Conservation (phyloP, 2,113 vertebrate species). For the Tichodroma muraria region DNA sequence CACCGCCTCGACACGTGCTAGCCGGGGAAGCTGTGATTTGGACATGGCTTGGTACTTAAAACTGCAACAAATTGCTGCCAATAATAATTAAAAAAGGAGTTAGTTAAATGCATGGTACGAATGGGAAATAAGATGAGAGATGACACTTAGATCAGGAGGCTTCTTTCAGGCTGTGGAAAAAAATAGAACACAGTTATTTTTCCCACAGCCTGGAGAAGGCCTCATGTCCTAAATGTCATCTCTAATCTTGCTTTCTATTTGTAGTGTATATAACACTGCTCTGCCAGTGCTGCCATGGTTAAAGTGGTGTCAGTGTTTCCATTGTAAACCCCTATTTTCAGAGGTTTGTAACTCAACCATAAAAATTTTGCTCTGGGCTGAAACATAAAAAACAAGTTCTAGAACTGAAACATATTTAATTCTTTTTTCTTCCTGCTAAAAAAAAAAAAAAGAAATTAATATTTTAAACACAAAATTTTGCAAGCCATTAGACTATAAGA, state of each 20-base stretch:
- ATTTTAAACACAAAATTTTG: not conserved
- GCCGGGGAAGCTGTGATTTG: not conserved
- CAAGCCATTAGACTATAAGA: not conserved
- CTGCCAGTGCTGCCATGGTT: not conserved
- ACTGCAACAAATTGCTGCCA: not conserved
- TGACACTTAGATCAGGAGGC: constrained; percentile 7
- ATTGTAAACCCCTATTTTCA: constrained; percentile 42
- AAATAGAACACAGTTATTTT: constrained; percentile 40
- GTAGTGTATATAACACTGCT: constrained; percentile 13
- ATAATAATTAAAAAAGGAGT: not conserved
- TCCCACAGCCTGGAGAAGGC: constrained; percentile 49
- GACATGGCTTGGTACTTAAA: not conserved
- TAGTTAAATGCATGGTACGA: not conserved
- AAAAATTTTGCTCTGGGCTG: constrained; percentile 8
- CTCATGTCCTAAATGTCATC: constrained; percentile 52
- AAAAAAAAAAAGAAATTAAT: not conserved
- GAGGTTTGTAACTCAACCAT: constrained; percentile 29
- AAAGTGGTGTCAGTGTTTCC: constrained; percentile 36
- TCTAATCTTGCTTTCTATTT: constrained; percentile 62
- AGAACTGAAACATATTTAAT: not conserved
- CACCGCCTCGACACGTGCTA: not conserved
- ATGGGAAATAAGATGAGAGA: constrained; percentile 12
- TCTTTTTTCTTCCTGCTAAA: not conserved
- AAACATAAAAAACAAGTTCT: constrained; percentile 18
- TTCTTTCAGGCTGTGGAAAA: constrained; percentile 28